Conservation (phyloP, 2,113 vertebrate species). For the Bambusicola thoracicus region DNA sequence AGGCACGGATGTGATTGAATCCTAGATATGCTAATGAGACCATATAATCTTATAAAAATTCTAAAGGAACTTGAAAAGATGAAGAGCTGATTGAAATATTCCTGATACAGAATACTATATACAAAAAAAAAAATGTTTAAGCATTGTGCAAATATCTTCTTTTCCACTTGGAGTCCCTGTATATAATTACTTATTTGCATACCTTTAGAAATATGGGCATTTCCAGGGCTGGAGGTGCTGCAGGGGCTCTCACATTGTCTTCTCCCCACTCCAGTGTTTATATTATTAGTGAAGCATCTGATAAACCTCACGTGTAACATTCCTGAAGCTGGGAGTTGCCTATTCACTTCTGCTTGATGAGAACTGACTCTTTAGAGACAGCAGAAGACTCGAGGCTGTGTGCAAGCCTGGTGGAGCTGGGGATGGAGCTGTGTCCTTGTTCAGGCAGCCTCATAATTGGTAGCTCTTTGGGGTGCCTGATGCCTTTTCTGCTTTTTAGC, state of each 20-base stretch:
- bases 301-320: not conserved
- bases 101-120: not conserved
- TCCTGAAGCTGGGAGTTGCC: not conserved
- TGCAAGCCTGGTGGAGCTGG: not conserved
- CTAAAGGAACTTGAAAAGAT: not conserved
- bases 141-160: not conserved
- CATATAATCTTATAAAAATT: not conserved
- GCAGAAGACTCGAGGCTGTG: not conserved
- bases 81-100: not conserved
- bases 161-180: not conserved
- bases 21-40: not conserved
- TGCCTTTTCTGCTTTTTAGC: not conserved
- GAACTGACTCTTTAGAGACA: not conserved
- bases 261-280: not conserved
- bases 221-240: not conserved
- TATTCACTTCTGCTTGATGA: not conserved
- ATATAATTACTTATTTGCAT: not conserved
- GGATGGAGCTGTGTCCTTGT: not conserved
- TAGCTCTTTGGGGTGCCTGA: not conserved
- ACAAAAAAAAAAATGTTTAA: not conserved
- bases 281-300: not conserved
- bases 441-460: not conserved
- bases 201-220: not conserved
- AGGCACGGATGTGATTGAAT: not conserved
- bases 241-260: accelerated